Evolutionary conservation across 2,888 invertebrate genomes (phyloP).

Genomic region (Eristalinus sepulchralis): DNA sequence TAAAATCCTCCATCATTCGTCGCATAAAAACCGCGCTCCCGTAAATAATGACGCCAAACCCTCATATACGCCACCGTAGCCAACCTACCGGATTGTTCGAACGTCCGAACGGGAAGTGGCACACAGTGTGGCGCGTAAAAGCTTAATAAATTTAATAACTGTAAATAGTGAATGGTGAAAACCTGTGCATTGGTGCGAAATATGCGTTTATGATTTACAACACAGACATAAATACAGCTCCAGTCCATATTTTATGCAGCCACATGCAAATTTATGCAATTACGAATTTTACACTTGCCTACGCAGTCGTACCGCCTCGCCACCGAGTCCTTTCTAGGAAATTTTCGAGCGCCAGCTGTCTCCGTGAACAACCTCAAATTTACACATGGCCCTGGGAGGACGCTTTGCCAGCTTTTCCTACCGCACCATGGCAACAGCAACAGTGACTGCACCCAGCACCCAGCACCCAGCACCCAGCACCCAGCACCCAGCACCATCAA

Average conservation of each 20-base stretch:
- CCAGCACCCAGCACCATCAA: not conserved
- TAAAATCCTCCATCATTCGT: constrained; percentile 43
- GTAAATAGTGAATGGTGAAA: constrained; percentile 73
- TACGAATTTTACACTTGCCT: constrained; percentile 79
- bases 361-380: constrained; percentile 58
- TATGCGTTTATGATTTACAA: constrained; percentile 79
- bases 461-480: not conserved
- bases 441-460: constrained; percentile 8
- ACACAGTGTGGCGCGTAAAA: constrained; percentile 66
- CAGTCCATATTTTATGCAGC: constrained; percentile 78
- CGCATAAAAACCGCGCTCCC: constrained; percentile 59
- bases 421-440: constrained; percentile 9
- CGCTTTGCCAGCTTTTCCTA: not conserved
- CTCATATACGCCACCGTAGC: constrained; percentile 16
- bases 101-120: constrained; percentile 42
- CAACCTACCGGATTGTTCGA: constrained; percentile 11
- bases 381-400: constrained; percentile 33
- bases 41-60: constrained; percentile 57
- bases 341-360: constrained; percentile 48
- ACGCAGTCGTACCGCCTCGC: constrained; percentile 29
- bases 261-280: constrained; percentile 81
- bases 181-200: constrained; percentile 74
- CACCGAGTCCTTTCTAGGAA: constrained; percentile 38
- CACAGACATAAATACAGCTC: constrained; percentile 77
- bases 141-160: constrained; percentile 72